Evolutionary conservation across 2,797 vertebrate species (phyloP).

Genomic region (Cryptoprocta ferox): DNA sequence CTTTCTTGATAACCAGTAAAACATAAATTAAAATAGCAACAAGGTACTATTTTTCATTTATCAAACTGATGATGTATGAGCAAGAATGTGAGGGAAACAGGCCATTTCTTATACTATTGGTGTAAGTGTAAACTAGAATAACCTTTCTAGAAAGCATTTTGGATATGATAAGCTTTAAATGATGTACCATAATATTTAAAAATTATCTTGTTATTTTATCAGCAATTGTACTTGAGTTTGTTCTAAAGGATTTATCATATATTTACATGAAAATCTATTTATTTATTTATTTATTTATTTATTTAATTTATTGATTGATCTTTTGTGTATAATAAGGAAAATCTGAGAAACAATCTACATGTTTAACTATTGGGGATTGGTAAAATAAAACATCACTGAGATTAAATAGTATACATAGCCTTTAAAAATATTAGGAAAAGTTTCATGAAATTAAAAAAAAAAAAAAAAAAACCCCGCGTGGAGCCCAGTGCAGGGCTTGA

Average conservation of each 20-base stretch:
- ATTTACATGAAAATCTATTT: not conserved
- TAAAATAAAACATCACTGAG: constrained; percentile 46
- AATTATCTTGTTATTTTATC: not conserved
- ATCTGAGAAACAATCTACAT: not conserved
- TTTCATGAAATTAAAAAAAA: not conserved
- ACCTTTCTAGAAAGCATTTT: constrained; percentile 21
- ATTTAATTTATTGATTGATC: not conserved
- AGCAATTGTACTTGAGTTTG: not conserved
- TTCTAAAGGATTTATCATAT: not conserved
- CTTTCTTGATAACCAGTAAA: not conserved
- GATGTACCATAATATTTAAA: not conserved
- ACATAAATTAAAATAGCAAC: not conserved
- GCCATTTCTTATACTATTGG: not conserved
- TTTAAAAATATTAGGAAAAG: not conserved
- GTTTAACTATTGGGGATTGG: constrained; percentile 7
- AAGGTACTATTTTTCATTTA: not conserved
- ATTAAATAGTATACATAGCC: not conserved
- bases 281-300: too few species aligned
- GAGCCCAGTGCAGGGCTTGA: too few species aligned
- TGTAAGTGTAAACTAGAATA: not conserved
- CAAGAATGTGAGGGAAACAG: constrained; percentile 1
- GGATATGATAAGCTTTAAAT: not conserved
- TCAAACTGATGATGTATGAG: not conserved
- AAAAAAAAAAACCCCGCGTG: too few species aligned
- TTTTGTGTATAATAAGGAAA: constrained; percentile 31